phyloP scores from a whole-genome alignment of 2,888 invertebrate genomes.

The Carcina quercana region DNA sequence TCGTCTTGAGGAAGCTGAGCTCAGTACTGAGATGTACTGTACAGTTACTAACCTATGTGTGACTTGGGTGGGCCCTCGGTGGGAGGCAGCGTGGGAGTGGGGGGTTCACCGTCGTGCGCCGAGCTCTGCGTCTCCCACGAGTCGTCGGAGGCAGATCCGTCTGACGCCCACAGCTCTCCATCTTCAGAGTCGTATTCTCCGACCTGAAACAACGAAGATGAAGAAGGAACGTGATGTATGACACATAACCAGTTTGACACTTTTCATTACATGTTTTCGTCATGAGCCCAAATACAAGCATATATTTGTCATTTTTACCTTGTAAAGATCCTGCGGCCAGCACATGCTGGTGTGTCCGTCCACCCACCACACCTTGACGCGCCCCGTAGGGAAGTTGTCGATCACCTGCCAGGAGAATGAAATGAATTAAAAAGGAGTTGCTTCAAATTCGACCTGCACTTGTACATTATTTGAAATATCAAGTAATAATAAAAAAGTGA shows the following conservation, averaged over 20 bases:
- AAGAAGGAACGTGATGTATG: background rate
- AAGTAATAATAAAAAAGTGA: no score
- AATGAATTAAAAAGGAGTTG: no score
- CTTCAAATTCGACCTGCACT: no score
- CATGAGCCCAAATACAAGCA: no score
- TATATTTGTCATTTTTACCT: slow-evolving; percentile 58
- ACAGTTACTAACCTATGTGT: slow-evolving; percentile 8
- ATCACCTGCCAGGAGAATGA: slow-evolving; percentile 76
- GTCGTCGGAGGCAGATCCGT: slow-evolving; percentile 79
- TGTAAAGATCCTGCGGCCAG: slow-evolving; percentile 94
- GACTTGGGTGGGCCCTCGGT: slow-evolving; percentile 15
- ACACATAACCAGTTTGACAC: background rate
- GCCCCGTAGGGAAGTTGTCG: slow-evolving; percentile 90
- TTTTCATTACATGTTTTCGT: no score
- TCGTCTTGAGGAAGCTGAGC: no score
- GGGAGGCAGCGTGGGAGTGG: slow-evolving; percentile 24
- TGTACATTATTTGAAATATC: no score
- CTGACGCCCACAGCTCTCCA: slow-evolving; percentile 82
- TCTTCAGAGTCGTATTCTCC: slow-evolving; percentile 86
- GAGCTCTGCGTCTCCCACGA: slow-evolving; percentile 90
- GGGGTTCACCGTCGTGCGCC: slow-evolving; percentile 45
- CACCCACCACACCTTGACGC: slow-evolving; percentile 95
- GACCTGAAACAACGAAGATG: slow-evolving; percentile 44
- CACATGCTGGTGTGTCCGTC: slow-evolving; percentile 89
- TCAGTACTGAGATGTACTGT: no score